phyloP scores from a whole-genome alignment of 1,140 invertebrate genomes.

The Alviniconcha marisindica region DNA sequence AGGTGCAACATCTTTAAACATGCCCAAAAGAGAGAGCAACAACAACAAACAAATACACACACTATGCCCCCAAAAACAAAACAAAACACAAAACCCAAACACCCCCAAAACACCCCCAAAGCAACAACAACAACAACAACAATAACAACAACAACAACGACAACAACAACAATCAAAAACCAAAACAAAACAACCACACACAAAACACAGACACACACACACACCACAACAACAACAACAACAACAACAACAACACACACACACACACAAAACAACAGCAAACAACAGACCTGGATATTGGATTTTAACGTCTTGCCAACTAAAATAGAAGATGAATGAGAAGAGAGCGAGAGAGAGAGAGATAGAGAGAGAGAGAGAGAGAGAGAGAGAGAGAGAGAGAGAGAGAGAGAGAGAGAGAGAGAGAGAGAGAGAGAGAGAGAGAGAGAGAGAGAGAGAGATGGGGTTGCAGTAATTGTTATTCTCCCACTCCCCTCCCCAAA shows the following conservation, averaged over 20 bases:
- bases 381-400: conserved; percentile 1
- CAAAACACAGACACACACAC: too few species aligned
- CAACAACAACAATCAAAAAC: too few species aligned
- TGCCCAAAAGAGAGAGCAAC: not conserved
- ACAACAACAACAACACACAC: too few species aligned
- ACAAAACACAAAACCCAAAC: not conserved
- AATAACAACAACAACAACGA: not conserved
- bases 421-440: conserved; percentile 21
- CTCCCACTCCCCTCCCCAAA: too few species aligned
- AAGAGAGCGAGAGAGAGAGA: too few species aligned
- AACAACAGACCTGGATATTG: too few species aligned
- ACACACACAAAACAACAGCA: not conserved
- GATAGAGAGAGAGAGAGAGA: not conserved
- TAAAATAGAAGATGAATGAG: too few species aligned
- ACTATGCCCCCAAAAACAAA: not conserved
- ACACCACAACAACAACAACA: too few species aligned
- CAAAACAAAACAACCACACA: too few species aligned
- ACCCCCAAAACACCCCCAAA: not conserved
- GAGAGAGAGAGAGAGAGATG: not conserved
- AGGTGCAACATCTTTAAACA: too few species aligned
- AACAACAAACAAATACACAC: not conserved
- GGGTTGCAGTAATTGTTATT: too few species aligned
- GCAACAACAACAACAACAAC: not conserved
- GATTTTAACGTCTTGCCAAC: too few species aligned
- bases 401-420: conserved; percentile 8